Base-by-base conservation (phyloP, 64 coral and sea anemone genomes). In the Platygyra sinensis region DNA sequence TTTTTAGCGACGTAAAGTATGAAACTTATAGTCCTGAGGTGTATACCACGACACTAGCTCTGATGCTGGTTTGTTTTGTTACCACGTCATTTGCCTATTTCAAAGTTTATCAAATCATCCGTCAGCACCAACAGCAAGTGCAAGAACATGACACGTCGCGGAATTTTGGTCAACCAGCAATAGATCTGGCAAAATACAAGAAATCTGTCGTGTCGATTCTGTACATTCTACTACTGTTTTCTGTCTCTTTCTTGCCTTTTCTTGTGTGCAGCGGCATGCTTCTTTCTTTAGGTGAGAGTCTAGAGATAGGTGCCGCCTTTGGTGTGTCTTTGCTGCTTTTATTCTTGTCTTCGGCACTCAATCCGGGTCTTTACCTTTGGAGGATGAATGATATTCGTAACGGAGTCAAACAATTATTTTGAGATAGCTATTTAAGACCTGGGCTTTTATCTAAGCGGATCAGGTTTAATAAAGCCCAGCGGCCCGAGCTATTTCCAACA, bases 71-170 rank as follows among this genome's bases (percentile, higher is more conserved):
- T 25, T 69, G 65, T 10, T 69, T n/a, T 69, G 4, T 69, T 69
- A 69, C 4, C 9, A 69, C 65, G 25, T 4, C 25, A 8, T 11
- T 69, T 27, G 65, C 65, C 25, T 25, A 69, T 69, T 69, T 71
- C 5, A 85, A 85, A 85, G 63, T 85, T 0, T 69, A 39, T 5
- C 81, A 24, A 71, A 72, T 69, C 49, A 85, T 85, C 27, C 81
- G 81, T 0, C 62, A 51, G 10, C 81, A 71, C 24, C 63, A 85
- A 10, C 62, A 85, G 25, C 81, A 71, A 72, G 39, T 71, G 16
- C 81, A 84, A 16, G 62, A 33, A 5, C 69, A 51, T 63, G 62
- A 71, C 0, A 17, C 38, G 1, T 39, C 17, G 10, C 36, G 27
- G n/a, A 14, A 71, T 2, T 49, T 71, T 85, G 62, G 81, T 20